A percentile compares a stretch with the other conserved stretches of the same genome.
Evolutionary conservation across 1,140 invertebrate genomes (phyloP).

Genomic region (Dryas iulia): DNA sequence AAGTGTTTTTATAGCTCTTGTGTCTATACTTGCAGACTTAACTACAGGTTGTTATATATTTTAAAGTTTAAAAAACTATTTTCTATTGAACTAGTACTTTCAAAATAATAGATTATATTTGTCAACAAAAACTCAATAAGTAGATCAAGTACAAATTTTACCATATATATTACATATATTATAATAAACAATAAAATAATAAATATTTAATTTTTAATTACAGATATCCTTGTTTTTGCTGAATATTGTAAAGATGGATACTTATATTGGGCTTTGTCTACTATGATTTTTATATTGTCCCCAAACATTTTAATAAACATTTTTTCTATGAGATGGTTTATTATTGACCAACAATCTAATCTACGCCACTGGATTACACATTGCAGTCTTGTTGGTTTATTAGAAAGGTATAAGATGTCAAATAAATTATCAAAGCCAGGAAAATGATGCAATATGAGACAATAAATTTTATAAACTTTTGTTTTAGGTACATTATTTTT

Average conservation of each 20-base stretch:
- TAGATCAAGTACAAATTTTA: not conserved
- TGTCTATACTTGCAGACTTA: slow-evolving; percentile 71
- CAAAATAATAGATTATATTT: not conserved
- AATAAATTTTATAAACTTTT: not conserved
- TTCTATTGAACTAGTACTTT: not conserved
- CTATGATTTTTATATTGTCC: slow-evolving; percentile 60
- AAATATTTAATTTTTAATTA: slow-evolving; percentile 34
- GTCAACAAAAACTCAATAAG: not conserved
- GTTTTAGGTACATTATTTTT: slow-evolving; percentile 62
- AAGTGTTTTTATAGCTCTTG: slow-evolving; percentile 73
- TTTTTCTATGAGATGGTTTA: slow-evolving; percentile 71
- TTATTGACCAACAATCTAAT: slow-evolving; percentile 56
- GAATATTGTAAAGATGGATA: slow-evolving; percentile 71
- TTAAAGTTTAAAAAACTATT: not conserved
- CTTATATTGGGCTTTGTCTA: slow-evolving; percentile 62
- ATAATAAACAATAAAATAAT: no score
- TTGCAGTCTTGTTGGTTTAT: slow-evolving; percentile 59
- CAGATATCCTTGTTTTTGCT: slow-evolving; percentile 71
- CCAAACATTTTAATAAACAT: slow-evolving; percentile 70
- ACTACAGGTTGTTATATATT: slow-evolving; percentile 52
- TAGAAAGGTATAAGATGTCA: slow-evolving; percentile 57
- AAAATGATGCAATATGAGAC: not conserved
- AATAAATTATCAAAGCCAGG: not conserved
- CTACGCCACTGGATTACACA: slow-evolving; percentile 67
- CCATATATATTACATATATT: no score